Conservation (phyloP, 2,113 vertebrate species). For the Anser brachyrhynchus region DNA sequence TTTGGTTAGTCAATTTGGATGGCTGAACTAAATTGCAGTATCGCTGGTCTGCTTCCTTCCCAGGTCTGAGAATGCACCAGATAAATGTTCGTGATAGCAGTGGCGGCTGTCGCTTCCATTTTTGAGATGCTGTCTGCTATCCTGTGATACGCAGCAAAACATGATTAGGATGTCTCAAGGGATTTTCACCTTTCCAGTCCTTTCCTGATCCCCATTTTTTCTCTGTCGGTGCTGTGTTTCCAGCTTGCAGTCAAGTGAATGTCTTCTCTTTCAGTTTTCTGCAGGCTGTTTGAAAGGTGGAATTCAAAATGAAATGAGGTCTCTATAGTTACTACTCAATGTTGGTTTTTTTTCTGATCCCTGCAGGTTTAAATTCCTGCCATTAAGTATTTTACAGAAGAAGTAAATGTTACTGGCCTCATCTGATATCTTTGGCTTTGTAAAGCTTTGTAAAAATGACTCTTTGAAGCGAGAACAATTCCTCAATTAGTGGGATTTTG, state of each 20-base stretch:
- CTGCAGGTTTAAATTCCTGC: slow-evolving; percentile 5
- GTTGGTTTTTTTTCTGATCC: background rate
- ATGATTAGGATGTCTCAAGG: background rate
- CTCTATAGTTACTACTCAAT: background rate
- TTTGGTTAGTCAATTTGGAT: background rate
- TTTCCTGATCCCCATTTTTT: background rate
- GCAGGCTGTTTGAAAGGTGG: background rate
- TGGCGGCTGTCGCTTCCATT: background rate
- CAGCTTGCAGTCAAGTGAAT: background rate
- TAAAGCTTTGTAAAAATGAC: slow-evolving; percentile 10
- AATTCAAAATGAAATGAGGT: slow-evolving; percentile 9
- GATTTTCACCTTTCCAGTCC: slow-evolving; percentile 23
- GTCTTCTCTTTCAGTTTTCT: slow-evolving; percentile 12
- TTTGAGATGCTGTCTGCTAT: background rate
- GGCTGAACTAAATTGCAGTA: background rate
- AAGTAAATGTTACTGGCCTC: background rate
- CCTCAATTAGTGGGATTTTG: slow-evolving; percentile 55
- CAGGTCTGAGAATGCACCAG: background rate
- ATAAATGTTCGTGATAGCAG: slow-evolving; percentile 19
- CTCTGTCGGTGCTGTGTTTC: background rate
- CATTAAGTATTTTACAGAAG: background rate
- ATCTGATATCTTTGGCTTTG: background rate
- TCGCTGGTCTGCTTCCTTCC: background rate
- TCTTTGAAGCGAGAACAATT: slow-evolving; percentile 51
- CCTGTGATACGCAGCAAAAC: background rate